Evolutionary conservation across 2,113 vertebrate genomes (phyloP).

Genomic region (Eclectus roratus): DNA sequence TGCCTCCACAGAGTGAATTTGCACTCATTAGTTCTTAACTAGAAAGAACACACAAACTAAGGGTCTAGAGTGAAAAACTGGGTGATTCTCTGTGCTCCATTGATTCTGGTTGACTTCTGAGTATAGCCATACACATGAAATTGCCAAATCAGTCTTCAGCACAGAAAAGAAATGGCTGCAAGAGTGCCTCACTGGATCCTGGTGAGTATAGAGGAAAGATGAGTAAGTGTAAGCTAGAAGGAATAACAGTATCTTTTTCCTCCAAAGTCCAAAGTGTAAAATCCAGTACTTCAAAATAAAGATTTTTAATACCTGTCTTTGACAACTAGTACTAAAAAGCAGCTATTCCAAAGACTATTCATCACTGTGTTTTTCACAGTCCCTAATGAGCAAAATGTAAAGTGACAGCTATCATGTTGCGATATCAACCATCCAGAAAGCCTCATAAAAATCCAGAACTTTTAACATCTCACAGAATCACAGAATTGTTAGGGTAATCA

Average conservation of each 20-base stretch:
- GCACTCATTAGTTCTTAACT: background rate
- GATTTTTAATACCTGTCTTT: background rate
- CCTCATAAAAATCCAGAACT: background rate
- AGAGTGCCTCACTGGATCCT: background rate
- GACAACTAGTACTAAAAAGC: background rate
- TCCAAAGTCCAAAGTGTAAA: background rate
- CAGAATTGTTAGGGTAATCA: background rate
- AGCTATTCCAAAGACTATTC: slow-evolving; percentile 12
- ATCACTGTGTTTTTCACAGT: background rate
- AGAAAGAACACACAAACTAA: background rate
- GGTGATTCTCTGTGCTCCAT: background rate
- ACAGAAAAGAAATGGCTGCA: background rate
- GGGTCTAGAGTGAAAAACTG: background rate
- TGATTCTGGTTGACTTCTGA: background rate
- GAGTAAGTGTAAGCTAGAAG: background rate
- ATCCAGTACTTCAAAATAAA: background rate
- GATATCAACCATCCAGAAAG: slow-evolving; percentile 10
- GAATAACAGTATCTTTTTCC: background rate
- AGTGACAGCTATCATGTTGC: background rate
- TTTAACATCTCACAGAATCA: background rate
- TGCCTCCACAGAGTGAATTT: background rate
- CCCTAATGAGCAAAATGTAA: background rate
- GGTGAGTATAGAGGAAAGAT: background rate
- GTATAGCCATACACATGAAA: background rate
- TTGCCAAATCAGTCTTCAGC: background rate